Percentiles rank a stretch among this genome's conserved stretches.
Conservation (phyloP, 53 echinoderm and acorn worm species). For the Apostichopus leukothele region DNA sequence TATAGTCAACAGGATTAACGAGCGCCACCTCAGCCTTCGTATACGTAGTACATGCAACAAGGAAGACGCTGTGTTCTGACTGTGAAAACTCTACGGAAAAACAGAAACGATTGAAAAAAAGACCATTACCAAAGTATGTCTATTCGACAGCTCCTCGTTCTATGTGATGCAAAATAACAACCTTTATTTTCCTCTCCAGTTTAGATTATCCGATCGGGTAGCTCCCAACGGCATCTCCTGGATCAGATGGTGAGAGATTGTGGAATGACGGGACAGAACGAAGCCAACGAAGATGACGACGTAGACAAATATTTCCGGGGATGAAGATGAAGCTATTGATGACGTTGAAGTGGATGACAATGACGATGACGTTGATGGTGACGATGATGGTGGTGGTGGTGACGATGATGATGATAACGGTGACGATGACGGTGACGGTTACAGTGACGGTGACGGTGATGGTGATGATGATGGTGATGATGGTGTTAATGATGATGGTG, state of each 20-base stretch:
- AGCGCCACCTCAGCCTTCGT: background rate
- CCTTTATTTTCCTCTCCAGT: no score
- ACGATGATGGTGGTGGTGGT: background rate
- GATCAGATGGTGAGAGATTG: no score
- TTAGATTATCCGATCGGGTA: no score
- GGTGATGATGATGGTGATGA: background rate
- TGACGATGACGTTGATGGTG: background rate
- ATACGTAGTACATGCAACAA: background rate
- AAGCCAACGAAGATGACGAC: background rate
- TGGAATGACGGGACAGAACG: background rate
- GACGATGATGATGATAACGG: background rate
- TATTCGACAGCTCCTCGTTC: no score
- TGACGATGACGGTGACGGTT: background rate
- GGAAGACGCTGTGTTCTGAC: background rate
- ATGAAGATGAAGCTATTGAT: background rate
- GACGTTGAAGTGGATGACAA: slow-evolving; percentile 1
- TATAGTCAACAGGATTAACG: background rate
- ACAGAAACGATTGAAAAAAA: background rate
- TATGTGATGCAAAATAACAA: no score
- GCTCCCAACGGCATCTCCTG: no score
- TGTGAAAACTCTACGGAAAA: background rate
- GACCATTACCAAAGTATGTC: background rate
- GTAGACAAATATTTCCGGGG: background rate
- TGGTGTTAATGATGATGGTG: background rate
- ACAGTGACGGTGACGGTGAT: background rate